A percentile compares a stretch with the other conserved stretches of the same genome.
phyloP scores from a whole-genome alignment of 2,113 vertebrate species.

The Bombycilla garrulus region DNA sequence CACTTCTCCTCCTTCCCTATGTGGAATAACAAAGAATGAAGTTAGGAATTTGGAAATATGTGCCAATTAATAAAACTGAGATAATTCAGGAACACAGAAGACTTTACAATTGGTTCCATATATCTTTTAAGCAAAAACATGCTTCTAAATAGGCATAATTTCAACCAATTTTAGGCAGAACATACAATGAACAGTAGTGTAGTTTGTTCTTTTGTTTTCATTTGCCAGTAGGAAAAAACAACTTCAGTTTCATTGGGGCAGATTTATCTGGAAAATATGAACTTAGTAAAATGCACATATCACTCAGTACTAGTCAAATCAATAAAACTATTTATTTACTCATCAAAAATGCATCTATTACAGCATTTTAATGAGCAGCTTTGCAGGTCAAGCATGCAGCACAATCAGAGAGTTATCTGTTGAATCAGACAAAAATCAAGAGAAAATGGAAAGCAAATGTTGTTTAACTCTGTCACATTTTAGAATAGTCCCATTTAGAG shows the following conservation, averaged over 20 bases:
- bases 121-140: background rate
- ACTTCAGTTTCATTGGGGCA: background rate
- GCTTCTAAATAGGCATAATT: background rate
- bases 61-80: background rate
- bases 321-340: background rate
- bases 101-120: background rate
- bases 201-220: background rate
- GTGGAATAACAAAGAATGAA: background rate
- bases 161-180: background rate
- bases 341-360: background rate
- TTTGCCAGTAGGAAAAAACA: background rate
- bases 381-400: background rate
- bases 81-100: background rate
- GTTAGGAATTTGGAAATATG: background rate
- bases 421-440: background rate
- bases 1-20: background rate
- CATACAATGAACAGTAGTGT: background rate
- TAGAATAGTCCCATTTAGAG: background rate
- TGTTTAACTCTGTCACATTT: background rate
- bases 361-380: fast-evolving
- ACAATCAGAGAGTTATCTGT: background rate
- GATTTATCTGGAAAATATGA: background rate
- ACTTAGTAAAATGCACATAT: background rate
- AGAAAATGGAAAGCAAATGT: background rate
- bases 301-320: background rate